Evolutionary conservation across 2,797 vertebrate genomes (phyloP), one percentile per base, ranked within the genome.

Genomic region (Xerus rutilus): DNA sequence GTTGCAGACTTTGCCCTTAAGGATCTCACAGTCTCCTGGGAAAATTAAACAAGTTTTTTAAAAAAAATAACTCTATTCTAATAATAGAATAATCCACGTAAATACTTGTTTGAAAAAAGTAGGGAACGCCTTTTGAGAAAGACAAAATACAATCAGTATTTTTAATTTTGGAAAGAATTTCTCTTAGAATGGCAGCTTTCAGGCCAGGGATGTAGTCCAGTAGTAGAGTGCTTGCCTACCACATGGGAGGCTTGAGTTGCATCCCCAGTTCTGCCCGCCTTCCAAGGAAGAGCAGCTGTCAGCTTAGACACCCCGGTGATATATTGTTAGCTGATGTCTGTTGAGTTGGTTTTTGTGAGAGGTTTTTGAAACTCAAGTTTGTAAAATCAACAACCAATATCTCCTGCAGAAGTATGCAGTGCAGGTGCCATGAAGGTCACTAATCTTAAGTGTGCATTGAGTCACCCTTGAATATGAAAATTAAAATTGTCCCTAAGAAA

Each of bases 101-200:
- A 91, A 86, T 79, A 64, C 1, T 52, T 77, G 20, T 59, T 93
- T 86, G 25, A 65, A 30, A 89, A 94, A 76, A 76, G 59, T 72
- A 18, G 52, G 52, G 5, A 76, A 88, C 76, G 15, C 21, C 84
- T 88, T 83, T 70, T 25, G 84, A 92, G 72, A 83, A 84, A 94
- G 18, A 57, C 54, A 57, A 57, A 57, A 57, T 21, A 57, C 54
- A 57, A 57, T 57, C 7, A 21, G 20, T 57, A 57, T 21, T 57
- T 57, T 57, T 57, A 57, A 57, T 57, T 54, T 57, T 57, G 54
- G 77, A 64, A 81, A 96, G 30, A 90, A 76, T 77, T 87, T 86
- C 43, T 78, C 10, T 21, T 84, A 43, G 77, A 92, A 65, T 62
- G n/a, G 20, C 69, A 83, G 12, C 18, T 59, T 32, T 69, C n/a